Base-by-base conservation (phyloP, 1,140 invertebrate genomes). In the Cherax destructor region DNA sequence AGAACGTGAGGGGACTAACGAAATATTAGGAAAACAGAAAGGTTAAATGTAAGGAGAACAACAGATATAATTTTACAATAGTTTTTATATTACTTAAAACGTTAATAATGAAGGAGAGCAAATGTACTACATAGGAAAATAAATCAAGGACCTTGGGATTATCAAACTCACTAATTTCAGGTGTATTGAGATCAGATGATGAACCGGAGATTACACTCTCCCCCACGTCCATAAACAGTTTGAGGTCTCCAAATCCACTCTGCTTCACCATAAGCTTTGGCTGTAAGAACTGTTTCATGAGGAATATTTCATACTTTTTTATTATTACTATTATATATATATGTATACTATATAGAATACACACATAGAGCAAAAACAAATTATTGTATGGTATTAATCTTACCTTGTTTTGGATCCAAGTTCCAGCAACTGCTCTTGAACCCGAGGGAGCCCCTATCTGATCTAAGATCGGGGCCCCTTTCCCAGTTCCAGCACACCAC, bases 131-230 rank as follows among this genome's bases (percentile, higher is more conserved):
- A 10, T 9, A 56, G 13, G 52, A 13, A 56, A 56, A 6, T 56
- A 10, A 56, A 56, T 13, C 52, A 56, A 13, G 52, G 52, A 10
- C 52, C 4, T 6, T 9, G 52, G 13, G 18, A 65, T 65, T 11
- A 21, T 65, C 69, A 69, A 21, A 74, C 69, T 74, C 69, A 74
- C 69, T 74, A 5, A 74, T 74, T 24, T 74, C 69, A 74, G 69
- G 69, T 9, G 69, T 74, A n/a, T 74, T 74, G 69, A 74, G 69
- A 24, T 74, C 69, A 74, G n/a, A 74, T n/a, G 69, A 74, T n/a
- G 69, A 30, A 74, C 21, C 69, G 7, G n/a, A 7, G 69, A 30
- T 74, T 30, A 30, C 24, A 30, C 6, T 30, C n/a, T 74, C 24
- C 24, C 4, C 69, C 69, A 11, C 24, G 69, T n/a, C 69, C 69